Base-by-base conservation (phyloP, 2,113 vertebrate species). In the Leucoraja erinaceus region DNA sequence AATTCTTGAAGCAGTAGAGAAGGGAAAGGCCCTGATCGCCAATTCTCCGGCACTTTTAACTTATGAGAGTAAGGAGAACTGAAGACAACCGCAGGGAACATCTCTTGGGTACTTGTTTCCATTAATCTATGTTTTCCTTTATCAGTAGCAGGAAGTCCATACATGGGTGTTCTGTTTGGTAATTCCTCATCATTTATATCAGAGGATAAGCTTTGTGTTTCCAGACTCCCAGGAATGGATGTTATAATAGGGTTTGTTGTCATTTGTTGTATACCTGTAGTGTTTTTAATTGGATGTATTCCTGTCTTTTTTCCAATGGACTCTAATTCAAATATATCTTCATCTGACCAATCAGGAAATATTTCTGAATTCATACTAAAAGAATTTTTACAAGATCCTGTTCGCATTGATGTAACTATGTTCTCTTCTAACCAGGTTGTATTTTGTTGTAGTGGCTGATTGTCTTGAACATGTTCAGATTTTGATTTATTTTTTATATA, bases 211-310 rank as follows among this genome's bases (percentile, higher is more conserved):
- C 95, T 96, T 93, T 96, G 96, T 94, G 96, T 97, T 95, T 98
- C 98, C 74, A 98, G 96, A 56, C 97, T 98, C n/a, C 99, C 99
- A 0, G 98, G 99, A 94, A 99, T 95, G 94, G 97, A 97, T 59
- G 97, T 94, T 91, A 72, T 28, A 25, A n/a, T 95, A 96, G 0
- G 95, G 94, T 94, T 72, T 63, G 93, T 94, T 83, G 93, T 95
- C 94, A 93, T 93, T 90, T 95, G 93, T 94, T 95, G 96, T 9
- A 28, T 83, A 94, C 79, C 90, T 95, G 93, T 94, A 94, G 95
- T 12, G 28, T 81, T 94, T 83, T 94, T 94, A 5, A 86, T 93
- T 28, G 96, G 96, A 93, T 94, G 97, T 93, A 97, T 95, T 86
- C 96, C 96, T 93, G 95, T 96, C 28, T 95, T 97, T 95, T 96